A percentile compares a stretch with the other conserved stretches of the same genome.
These are phyloP conservation scores for Carassius carassius DNA, from an alignment of 2,113 vertebrate species.

Conservation along the genomic window DNA sequence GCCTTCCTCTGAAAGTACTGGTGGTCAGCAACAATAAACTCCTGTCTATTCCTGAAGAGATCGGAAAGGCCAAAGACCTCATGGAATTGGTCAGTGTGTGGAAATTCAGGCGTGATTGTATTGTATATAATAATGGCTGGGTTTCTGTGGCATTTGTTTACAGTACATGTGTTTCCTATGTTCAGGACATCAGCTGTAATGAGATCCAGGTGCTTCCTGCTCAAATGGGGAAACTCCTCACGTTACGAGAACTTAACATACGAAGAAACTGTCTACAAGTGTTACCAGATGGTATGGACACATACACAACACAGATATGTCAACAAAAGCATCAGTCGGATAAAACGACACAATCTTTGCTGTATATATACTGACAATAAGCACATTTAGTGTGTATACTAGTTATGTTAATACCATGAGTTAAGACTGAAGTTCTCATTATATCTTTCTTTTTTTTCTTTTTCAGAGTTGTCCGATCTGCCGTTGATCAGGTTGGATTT, in stretches of 20 bases:
- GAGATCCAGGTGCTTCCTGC: constrained; percentile 94
- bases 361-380: not conserved
- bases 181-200: constrained; percentile 96
- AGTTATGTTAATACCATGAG: not conserved
- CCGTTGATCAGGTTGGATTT: constrained; percentile 95
- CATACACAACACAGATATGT: constrained; percentile 11
- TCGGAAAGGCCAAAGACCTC: constrained; percentile 91
- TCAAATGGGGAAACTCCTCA: constrained; percentile 92
- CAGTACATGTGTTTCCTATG: constrained; percentile 48
- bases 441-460: not conserved
- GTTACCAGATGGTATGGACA: constrained; percentile 89
- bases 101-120: not conserved
- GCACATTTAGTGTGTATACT: too few species aligned
- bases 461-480: constrained; percentile 87
- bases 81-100: constrained; percentile 91
- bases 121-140: not conserved
- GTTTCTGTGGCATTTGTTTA: constrained; percentile 22
- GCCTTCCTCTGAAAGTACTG: constrained; percentile 95
- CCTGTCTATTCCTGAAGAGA: constrained; percentile 93
- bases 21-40: constrained; percentile 98
- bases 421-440: not conserved
- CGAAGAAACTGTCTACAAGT: constrained; percentile 95
- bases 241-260: constrained; percentile 93
- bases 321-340: not conserved
- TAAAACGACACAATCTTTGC: not conserved